These are phyloP conservation scores for Hoplodrina ambigua DNA, from an alignment of 2,888 invertebrate species.

Conservation along the genomic window DNA sequence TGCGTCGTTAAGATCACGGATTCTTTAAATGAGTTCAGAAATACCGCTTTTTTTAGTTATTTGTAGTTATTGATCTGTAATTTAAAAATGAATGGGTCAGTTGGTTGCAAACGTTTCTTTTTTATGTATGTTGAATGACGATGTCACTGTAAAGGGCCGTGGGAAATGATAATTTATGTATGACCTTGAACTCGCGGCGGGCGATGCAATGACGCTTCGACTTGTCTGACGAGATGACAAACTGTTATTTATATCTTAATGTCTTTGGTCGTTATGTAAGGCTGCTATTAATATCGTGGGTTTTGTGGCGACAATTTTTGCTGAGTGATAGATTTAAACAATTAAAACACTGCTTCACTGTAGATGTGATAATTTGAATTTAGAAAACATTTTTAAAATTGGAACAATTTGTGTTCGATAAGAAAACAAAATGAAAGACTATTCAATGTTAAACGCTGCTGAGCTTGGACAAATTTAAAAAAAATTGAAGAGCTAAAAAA, in stretches of 20 bases:
- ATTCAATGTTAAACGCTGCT: neutral
- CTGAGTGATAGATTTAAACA: neutral
- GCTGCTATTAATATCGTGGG: slow-evolving; percentile 4
- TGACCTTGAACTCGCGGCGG: slow-evolving; percentile 55
- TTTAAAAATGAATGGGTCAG: slow-evolving; percentile 40
- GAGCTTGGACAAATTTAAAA: neutral
- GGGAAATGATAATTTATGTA: slow-evolving; percentile 51
- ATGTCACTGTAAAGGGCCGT: slow-evolving; percentile 58
- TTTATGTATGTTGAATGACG: slow-evolving; percentile 39
- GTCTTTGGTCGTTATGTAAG: slow-evolving; percentile 31
- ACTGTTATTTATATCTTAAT: slow-evolving; percentile 34
- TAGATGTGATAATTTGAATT: neutral
- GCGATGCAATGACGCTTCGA: slow-evolving; percentile 22
- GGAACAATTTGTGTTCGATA: neutral
- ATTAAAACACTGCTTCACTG: neutral
- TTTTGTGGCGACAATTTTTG: neutral
- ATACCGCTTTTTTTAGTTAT: slow-evolving; percentile 49
- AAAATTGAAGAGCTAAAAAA: too few relatives aligned
- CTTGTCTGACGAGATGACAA: slow-evolving; percentile 45
- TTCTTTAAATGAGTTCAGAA: slow-evolving; percentile 58
- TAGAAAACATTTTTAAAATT: neutral
- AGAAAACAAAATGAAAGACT: neutral
- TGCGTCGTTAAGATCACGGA: slow-evolving; percentile 52
- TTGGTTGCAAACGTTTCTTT: slow-evolving; percentile 34
- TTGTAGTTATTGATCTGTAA: slow-evolving; percentile 40